Evolutionary conservation across 2,797 vertebrate species (phyloP).

Genomic region (Pangasius macronema): DNA sequence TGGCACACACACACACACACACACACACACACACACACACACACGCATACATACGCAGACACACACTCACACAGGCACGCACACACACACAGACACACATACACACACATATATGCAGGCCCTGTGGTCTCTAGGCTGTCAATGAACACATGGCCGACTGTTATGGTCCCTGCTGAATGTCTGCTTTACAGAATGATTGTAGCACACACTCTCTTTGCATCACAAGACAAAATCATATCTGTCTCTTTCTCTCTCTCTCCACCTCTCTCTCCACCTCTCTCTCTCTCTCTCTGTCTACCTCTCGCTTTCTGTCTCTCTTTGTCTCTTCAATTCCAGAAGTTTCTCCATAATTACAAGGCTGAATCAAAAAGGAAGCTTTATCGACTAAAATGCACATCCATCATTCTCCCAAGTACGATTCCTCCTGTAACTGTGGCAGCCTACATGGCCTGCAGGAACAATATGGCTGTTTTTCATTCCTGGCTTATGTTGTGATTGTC

Average conservation of each 20-base stretch:
- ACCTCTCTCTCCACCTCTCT: not conserved
- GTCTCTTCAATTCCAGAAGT: slow-evolving; percentile 11
- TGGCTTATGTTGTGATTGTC: slow-evolving; percentile 13
- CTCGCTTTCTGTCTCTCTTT: not conserved
- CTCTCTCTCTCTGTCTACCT: not conserved
- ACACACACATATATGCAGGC: slow-evolving; percentile 22
- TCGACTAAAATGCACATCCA: slow-evolving; percentile 11
- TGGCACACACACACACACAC: slow-evolving; percentile 12
- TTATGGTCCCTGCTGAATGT: slow-evolving; percentile 48
- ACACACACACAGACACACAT: not conserved
- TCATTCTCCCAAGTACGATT: slow-evolving; percentile 3
- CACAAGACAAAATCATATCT: slow-evolving; percentile 26
- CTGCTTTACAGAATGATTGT: slow-evolving; percentile 31
- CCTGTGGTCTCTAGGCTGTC: slow-evolving; percentile 47
- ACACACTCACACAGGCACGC: not conserved
- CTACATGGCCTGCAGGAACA: slow-evolving; percentile 41
- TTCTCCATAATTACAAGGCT: slow-evolving; percentile 16
- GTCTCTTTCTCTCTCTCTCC: not conserved
- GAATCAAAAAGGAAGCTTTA: slow-evolving; percentile 18
- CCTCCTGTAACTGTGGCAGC: slow-evolving; percentile 19
- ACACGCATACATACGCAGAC: slow-evolving; percentile 15
- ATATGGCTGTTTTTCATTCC: slow-evolving; percentile 32
- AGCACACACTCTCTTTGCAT: slow-evolving; percentile 33
- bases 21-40: slow-evolving; percentile 22
- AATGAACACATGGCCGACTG: slow-evolving; percentile 45